Conservation (phyloP, 92 coral and sea anemone genomes). For the Bergia puertoricense region DNA sequence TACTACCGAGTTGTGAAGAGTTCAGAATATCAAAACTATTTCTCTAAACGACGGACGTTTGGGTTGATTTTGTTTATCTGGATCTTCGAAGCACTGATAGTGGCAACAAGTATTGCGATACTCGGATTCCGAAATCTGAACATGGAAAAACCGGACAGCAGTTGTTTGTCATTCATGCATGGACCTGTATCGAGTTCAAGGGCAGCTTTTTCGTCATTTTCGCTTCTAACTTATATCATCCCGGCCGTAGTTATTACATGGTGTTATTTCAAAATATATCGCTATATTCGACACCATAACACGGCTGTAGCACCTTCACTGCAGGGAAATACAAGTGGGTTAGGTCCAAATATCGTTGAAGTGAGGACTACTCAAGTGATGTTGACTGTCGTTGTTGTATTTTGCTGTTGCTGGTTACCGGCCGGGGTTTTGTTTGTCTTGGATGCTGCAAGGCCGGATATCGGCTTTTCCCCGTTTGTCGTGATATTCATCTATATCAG, state of each 20-base stretch:
- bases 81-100: not conserved
- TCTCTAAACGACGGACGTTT: slow-evolving; percentile 1
- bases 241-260: not conserved
- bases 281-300: not conserved
- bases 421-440: slow-evolving; percentile 5
- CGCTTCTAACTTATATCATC: not conserved
- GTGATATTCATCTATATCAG: not conserved
- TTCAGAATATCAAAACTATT: not conserved
- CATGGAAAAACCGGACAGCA: not conserved
- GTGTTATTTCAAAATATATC: not conserved
- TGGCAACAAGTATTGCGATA: not conserved
- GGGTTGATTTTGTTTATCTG: not conserved
- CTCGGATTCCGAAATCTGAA: not conserved
- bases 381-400: not conserved
- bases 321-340: not conserved
- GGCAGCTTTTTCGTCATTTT: slow-evolving; percentile 1
- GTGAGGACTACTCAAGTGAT: not conserved
- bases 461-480: not conserved
- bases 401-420: slow-evolving; percentile 6
- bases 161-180: slow-evolving; percentile 1
- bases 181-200: not conserved
- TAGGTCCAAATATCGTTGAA: not conserved
- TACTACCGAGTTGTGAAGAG: slow-evolving; percentile 10
- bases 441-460: not conserved
- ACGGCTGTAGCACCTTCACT: not conserved